phyloP scores from a whole-genome alignment of 2,113 vertebrate species.

The Orcinus orca region DNA sequence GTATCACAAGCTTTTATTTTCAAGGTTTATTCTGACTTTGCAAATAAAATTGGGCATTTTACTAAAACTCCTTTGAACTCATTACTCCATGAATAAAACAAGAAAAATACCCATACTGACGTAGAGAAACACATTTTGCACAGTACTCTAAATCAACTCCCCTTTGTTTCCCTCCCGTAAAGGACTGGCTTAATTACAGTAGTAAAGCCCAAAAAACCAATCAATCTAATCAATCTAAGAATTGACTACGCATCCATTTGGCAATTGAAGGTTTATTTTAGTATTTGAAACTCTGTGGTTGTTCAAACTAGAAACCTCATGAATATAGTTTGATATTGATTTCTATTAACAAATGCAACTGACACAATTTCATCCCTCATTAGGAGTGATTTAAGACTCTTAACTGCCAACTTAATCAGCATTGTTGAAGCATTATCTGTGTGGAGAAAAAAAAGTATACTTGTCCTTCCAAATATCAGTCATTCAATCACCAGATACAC shows the following conservation, averaged over 20 bases:
- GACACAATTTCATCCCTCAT: constrained; percentile 13
- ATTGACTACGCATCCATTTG: not conserved
- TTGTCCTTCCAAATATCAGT: not conserved
- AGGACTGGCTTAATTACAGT: not conserved
- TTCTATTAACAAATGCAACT: constrained; percentile 47
- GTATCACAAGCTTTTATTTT: not conserved
- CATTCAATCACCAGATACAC: not conserved
- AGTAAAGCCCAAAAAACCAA: not conserved
- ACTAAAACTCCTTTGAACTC: not conserved
- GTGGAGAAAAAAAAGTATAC: not conserved
- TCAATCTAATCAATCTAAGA: not conserved
- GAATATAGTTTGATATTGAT: not conserved
- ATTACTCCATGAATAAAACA: constrained; percentile 15
- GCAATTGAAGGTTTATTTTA: not conserved
- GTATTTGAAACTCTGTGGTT: not conserved
- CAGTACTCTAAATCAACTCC: not conserved
- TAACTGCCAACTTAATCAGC: not conserved
- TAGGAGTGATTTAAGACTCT: not conserved
- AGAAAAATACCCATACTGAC: not conserved
- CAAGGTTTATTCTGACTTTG: not conserved
- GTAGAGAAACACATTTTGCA: not conserved
- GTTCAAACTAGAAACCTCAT: not conserved
- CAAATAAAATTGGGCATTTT: not conserved
- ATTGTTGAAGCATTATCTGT: not conserved
- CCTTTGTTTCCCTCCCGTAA: not conserved